Conservation (phyloP, 2,797 vertebrate genomes). For the Momotus momota region DNA sequence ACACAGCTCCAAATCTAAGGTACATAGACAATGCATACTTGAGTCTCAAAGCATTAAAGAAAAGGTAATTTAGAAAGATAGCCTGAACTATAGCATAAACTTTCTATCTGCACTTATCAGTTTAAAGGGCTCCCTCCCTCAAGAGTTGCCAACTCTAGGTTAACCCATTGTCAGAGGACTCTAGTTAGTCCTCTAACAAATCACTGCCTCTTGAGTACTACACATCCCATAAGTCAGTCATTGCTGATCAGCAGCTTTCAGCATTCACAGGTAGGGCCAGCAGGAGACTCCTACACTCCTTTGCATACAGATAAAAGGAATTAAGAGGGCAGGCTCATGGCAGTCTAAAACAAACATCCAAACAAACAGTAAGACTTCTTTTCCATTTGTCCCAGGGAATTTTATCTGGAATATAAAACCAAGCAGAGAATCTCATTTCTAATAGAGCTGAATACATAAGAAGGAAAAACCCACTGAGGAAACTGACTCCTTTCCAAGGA, state of each 20-base stretch:
- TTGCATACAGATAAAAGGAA: conserved; percentile 55
- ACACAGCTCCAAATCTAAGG: not conserved
- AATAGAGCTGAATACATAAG: conserved; percentile 48
- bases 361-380: conserved; percentile 44
- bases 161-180: conserved; percentile 29
- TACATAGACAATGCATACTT: not conserved
- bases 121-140: conserved; percentile 7
- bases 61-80: conserved; percentile 29
- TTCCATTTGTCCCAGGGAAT: conserved; percentile 35
- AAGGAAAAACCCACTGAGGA: conserved; percentile 47
- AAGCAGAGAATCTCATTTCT: conserved; percentile 49
- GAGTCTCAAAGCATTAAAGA: not conserved
- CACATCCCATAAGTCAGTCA: not conserved
- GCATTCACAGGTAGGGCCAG: not conserved
- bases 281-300: conserved; percentile 6
- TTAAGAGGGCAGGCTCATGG: conserved; percentile 35
- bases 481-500: conserved; percentile 28
- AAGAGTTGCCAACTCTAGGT: not conserved
- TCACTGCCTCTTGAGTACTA: not conserved
- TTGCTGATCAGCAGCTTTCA: conserved; percentile 30
- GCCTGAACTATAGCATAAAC: not conserved
- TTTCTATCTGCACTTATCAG: not conserved
- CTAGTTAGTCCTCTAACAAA: conserved; percentile 25
- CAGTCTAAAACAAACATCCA: conserved; percentile 52
- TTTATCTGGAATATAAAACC: conserved; percentile 65